Conservation (phyloP, 1,140 invertebrate species). For the Caenorhabditis latens region DNA sequence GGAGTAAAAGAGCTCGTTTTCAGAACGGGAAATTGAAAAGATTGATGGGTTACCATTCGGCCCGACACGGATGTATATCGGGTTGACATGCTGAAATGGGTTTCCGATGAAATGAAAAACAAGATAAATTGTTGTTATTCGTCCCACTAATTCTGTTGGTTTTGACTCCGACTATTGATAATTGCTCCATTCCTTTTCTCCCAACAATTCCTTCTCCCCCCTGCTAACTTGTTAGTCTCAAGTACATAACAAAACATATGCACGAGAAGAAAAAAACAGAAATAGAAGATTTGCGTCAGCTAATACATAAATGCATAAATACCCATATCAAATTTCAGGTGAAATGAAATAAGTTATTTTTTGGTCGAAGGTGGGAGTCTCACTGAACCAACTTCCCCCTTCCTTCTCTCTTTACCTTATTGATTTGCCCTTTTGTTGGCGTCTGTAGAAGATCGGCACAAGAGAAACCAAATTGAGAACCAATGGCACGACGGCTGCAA, state of each 20-base stretch:
- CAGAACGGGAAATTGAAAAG: constrained; percentile 28
- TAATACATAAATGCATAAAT: constrained; percentile 49
- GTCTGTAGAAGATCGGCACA: constrained; percentile 43
- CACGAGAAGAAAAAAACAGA: constrained; percentile 29
- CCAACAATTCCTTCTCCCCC: not conserved
- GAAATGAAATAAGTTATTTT: constrained; percentile 32
- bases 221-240: too few relatives aligned
- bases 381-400: not conserved
- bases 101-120: constrained; percentile 25
- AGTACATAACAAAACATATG: constrained; percentile 24
- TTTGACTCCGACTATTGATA: not conserved
- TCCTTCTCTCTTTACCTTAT: constrained; percentile 17
- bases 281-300: constrained; percentile 26
- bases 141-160: not conserved
- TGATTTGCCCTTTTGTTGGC: constrained; percentile 16
- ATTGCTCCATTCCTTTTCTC: not conserved
- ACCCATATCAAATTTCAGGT: constrained; percentile 50
- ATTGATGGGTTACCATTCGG: constrained; percentile 47
- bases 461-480: constrained; percentile 49
- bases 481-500: constrained; percentile 48
- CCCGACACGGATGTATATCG: constrained; percentile 23
- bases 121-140: constrained; percentile 24
- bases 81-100: constrained; percentile 23
- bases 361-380: not conserved
- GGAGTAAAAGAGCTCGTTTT: too few relatives aligned